Percentiles rank a stretch among this genome's conserved stretches.
Conservation (phyloP, 1,140 invertebrate genomes). For the Drosophila sp. region DNA sequence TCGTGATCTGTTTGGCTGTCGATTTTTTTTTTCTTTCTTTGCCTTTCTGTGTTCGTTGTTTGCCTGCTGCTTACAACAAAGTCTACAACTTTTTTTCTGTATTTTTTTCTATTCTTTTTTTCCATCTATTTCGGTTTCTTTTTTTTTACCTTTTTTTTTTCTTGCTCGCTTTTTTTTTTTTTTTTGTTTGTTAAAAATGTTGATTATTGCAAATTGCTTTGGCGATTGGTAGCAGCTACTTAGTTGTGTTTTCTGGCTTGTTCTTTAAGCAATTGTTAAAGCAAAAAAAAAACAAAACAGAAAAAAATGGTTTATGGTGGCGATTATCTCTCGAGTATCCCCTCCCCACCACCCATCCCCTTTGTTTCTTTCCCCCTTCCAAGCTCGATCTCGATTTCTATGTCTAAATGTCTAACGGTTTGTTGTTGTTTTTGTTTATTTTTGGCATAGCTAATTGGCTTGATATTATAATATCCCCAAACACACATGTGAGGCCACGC, state of each 20-base stretch:
- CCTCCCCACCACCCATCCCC: constrained; percentile 9
- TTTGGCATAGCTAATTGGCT: constrained; percentile 74
- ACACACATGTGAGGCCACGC: constrained; percentile 24
- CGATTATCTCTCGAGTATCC: constrained; percentile 42
- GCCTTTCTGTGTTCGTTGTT: constrained; percentile 34
- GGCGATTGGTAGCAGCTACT: constrained; percentile 80
- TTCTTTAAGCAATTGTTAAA: constrained; percentile 75
- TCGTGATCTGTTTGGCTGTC: constrained; percentile 76
- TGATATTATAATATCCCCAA: constrained; percentile 44
- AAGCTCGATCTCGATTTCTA: constrained; percentile 41
- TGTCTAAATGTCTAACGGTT: constrained; percentile 56
- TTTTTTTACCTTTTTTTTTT: constrained; percentile 29
- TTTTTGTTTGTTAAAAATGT: constrained; percentile 71
- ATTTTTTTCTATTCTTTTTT: constrained; percentile 34
- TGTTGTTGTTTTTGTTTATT: neutral
- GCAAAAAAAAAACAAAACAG: constrained; percentile 39
- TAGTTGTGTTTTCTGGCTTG: constrained; percentile 75
- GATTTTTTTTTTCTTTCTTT: constrained; percentile 59
- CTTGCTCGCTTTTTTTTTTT: constrained; percentile 37
- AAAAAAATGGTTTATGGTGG: constrained; percentile 51
- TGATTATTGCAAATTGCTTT: constrained; percentile 81
- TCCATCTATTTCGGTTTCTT: constrained; percentile 26
- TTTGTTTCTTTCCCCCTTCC: neutral
- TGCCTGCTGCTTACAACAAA: constrained; percentile 59
- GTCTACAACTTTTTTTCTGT: constrained; percentile 45